These are phyloP conservation scores for Oscheius sp. DNA, from an alignment of 2,888 invertebrate genomes.

Conservation along the genomic window DNA sequence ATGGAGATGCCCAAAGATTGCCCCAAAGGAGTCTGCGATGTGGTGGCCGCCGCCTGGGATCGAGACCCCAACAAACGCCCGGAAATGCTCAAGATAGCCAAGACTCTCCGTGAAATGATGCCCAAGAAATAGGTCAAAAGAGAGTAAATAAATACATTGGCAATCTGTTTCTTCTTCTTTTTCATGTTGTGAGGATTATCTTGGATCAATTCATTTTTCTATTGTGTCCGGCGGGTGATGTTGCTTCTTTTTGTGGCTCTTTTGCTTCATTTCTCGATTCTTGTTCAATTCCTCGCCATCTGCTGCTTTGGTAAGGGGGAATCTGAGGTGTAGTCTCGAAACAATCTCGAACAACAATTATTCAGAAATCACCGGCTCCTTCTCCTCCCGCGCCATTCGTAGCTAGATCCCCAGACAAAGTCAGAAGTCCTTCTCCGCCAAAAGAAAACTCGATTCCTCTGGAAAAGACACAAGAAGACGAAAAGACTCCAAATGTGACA, in stretches of 20 bases:
- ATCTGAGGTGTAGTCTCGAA: not conserved
- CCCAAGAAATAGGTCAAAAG: slow-evolving; percentile 21
- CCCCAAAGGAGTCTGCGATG: slow-evolving; percentile 39
- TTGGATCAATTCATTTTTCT: not conserved
- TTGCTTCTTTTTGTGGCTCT: too few species aligned
- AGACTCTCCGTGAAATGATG: slow-evolving; percentile 13
- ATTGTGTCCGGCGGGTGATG: not conserved
- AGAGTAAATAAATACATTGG: slow-evolving; percentile 2
- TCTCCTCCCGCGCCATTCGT: not conserved
- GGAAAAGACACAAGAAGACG: not conserved
- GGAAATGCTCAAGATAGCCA: slow-evolving; percentile 48
- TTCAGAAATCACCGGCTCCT: too few species aligned
- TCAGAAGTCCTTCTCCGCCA: not conserved
- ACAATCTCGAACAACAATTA: not conserved
- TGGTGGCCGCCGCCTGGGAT: slow-evolving; percentile 59
- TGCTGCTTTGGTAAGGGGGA: not conserved
- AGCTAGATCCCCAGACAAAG: not conserved
- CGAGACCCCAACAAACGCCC: slow-evolving; percentile 62
- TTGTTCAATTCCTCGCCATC: not conserved
- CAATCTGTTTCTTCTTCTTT: not conserved
- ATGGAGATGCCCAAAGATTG: slow-evolving; percentile 62
- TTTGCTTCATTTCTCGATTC: slow-evolving; percentile 2
- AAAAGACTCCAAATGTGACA: not conserved
- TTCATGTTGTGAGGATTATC: not conserved
- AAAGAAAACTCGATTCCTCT: not conserved